phyloP scores from a whole-genome alignment of 2,888 invertebrate genomes.

The Acleris holmiana region DNA sequence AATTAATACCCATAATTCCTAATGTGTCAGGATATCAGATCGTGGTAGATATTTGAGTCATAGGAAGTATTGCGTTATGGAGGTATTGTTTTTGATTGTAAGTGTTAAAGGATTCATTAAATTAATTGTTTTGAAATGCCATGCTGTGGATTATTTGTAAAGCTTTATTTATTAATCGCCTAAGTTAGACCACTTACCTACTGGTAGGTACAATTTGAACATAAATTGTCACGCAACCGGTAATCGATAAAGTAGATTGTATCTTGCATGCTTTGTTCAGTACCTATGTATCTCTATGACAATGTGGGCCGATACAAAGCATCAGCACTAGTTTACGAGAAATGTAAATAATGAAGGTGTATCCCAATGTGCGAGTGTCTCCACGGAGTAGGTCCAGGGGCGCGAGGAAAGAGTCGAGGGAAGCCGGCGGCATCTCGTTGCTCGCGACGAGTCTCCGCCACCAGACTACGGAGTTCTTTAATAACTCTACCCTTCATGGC shows the following conservation, averaged over 20 bases:
- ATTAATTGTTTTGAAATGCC: conserved; percentile 14
- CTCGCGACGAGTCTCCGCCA: conserved; percentile 87
- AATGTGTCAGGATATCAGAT: no score
- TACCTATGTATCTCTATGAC: conserved; percentile 18
- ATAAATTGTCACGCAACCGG: conserved; percentile 53
- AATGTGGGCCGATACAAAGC: conserved; percentile 14
- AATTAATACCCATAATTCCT: no score
- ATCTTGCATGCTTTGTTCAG: conserved; percentile 59
- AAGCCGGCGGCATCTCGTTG: conserved; percentile 65
- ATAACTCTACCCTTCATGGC: conserved; percentile 91
- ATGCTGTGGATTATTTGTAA: conserved; percentile 14
- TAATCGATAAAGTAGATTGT: conserved; percentile 64
- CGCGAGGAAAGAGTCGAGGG: conserved; percentile 46
- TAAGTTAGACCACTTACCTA: conserved; percentile 10
- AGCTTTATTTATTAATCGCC: conserved; percentile 27
- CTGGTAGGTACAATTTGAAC: background rate
- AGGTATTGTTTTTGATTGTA: no score
- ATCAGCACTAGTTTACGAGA: conserved; percentile 40
- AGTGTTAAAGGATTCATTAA: no score
- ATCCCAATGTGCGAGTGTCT: conserved; percentile 53
- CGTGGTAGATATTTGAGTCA: no score
- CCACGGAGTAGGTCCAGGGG: conserved; percentile 47
- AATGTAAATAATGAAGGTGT: conserved; percentile 62
- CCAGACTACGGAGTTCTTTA: conserved; percentile 90
- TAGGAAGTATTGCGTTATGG: no score